Conservation (phyloP, 53 echinoderm and acorn worm genomes). For the Zoroaster sp. region DNA sequence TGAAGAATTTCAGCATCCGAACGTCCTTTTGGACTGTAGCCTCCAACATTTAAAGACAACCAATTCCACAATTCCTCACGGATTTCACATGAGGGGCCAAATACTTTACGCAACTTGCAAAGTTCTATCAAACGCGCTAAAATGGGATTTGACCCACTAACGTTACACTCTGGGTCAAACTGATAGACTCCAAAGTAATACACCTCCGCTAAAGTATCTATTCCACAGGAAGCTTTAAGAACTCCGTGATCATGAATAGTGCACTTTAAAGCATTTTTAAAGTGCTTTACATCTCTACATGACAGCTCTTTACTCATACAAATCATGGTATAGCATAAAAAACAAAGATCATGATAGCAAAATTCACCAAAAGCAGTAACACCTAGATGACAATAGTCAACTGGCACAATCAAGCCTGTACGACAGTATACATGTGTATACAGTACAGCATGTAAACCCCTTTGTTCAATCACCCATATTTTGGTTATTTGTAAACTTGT, state of each 20-base stretch:
- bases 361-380: neutral
- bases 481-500: too few species aligned
- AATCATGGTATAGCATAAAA: neutral
- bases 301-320: neutral
- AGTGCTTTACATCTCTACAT: neutral
- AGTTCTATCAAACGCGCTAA: neutral
- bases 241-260: neutral
- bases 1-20: slow-evolving; percentile 7
- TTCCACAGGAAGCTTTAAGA: neutral
- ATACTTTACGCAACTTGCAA: neutral
- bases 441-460: too few species aligned
- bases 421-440: too few species aligned
- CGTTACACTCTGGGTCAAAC: neutral
- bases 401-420: too few species aligned
- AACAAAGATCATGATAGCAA: neutral
- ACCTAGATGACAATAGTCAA: too few species aligned
- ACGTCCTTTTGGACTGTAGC: neutral
- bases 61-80: slow-evolving; percentile 15
- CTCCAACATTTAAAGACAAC: neutral
- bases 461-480: too few species aligned
- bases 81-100: slow-evolving; percentile 1
- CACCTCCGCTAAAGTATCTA: slow-evolving; percentile 10
- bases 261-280: slow-evolving; percentile 16
- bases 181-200: slow-evolving; percentile 10
- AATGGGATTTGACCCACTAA: neutral